A percentile compares a stretch with the other conserved stretches of the same genome.
These are phyloP conservation scores for Otis tarda DNA, from an alignment of 2,113 vertebrate genomes.

Conservation along the genomic window DNA sequence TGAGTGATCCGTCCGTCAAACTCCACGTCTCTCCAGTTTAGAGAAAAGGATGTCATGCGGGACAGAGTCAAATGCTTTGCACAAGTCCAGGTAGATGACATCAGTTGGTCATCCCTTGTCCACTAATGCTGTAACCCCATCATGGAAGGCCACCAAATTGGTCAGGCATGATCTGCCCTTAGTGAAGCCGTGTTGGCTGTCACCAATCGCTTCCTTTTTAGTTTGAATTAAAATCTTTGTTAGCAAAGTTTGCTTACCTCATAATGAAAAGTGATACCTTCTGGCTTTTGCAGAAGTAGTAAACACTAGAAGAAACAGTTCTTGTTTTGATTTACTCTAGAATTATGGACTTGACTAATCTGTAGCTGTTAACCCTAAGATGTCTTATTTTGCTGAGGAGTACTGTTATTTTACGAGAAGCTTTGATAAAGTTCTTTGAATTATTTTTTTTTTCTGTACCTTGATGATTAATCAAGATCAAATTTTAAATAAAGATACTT, in stretches of 20 bases:
- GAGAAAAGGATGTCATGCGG: no score
- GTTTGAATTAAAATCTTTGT: background rate
- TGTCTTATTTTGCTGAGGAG: background rate
- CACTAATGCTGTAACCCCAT: no score
- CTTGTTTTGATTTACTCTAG: background rate
- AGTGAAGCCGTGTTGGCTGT: no score
- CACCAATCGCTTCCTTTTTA: background rate
- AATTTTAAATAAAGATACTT: slow-evolving; percentile 29
- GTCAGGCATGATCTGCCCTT: no score
- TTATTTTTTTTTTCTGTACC: background rate
- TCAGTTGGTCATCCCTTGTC: no score
- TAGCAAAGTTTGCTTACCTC: background rate
- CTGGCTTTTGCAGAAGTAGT: background rate
- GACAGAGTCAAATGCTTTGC: no score
- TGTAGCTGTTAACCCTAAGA: background rate
- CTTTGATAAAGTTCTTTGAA: background rate
- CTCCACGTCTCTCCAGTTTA: no score
- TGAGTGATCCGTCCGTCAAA: no score
- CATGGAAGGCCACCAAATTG: no score
- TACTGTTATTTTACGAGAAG: background rate
- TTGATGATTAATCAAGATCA: background rate
- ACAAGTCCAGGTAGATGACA: no score
- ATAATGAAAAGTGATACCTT: background rate
- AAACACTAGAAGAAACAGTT: background rate
- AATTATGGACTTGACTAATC: background rate